These are phyloP conservation scores for Apomyelois bistriatella DNA, from an alignment of 2,888 invertebrate genomes.

Conservation along the genomic window DNA sequence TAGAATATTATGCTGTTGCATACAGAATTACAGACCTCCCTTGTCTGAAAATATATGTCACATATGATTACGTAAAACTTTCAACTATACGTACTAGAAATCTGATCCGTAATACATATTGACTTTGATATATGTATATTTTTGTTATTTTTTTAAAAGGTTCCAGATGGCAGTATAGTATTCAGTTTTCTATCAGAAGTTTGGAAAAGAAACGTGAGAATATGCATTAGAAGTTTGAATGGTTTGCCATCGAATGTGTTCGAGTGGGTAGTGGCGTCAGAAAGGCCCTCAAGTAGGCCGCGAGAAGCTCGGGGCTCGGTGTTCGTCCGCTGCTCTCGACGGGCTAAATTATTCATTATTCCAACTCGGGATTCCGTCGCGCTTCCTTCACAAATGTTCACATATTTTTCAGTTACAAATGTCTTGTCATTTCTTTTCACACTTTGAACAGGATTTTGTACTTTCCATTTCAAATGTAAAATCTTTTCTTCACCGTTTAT, in stretches of 20 bases:
- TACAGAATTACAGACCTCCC: no score
- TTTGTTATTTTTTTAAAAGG: no score
- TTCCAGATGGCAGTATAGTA: neutral
- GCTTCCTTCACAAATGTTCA: slow-evolving; percentile 22
- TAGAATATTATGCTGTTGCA: no score
- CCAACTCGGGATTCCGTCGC: slow-evolving; percentile 26
- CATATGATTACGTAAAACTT: no score
- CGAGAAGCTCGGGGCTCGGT: slow-evolving; percentile 28
- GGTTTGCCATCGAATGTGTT: neutral
- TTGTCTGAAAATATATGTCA: no score
- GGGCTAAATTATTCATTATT: slow-evolving; percentile 41
- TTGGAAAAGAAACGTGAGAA: no score
- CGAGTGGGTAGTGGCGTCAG: neutral
- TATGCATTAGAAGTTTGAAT: neutral
- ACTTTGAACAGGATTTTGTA: slow-evolving; percentile 11
- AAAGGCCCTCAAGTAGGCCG: slow-evolving; percentile 12
- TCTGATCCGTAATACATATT: no score
- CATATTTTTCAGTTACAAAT: slow-evolving; percentile 22
- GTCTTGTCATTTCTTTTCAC: slow-evolving; percentile 17
- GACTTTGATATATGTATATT: no score
- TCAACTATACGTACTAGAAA: no score
- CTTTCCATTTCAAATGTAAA: slow-evolving; percentile 8
- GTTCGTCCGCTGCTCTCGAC: slow-evolving; percentile 28
- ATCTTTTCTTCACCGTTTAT: slow-evolving; percentile 1
- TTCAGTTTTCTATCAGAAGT: slow-evolving; percentile 25